Percentiles rank a stretch among this genome's conserved stretches.
Conservation (phyloP, 2,888 invertebrate species). For the Argyra leucocephala region DNA sequence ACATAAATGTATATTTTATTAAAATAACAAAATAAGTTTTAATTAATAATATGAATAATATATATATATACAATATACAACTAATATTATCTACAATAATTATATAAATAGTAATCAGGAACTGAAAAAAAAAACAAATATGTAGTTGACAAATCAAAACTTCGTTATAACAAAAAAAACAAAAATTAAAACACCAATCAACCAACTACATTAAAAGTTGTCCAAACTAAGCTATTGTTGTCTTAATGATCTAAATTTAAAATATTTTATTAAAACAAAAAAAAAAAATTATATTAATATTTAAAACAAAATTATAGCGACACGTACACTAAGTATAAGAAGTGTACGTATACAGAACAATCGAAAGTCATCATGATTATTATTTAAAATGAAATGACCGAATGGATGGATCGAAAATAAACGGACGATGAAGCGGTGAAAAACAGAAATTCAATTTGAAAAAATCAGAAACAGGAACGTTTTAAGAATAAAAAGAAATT, state of each 20-base stretch:
- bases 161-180: not conserved
- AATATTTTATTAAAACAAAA: not conserved
- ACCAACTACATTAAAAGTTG: constrained; percentile 1
- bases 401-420: no score
- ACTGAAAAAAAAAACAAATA: not conserved
- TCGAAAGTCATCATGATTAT: no score
- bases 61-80: not conserved
- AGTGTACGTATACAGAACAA: no score
- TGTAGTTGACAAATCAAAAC: not conserved
- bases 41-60: not conserved
- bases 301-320: no score
- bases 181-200: not conserved
- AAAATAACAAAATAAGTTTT: not conserved
- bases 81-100: no score
- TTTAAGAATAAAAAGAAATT: no score
- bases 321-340: no score
- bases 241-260: constrained; percentile 2
- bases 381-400: no score
- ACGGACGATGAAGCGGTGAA: no score
- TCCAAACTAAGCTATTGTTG: not conserved
- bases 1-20: not conserved
- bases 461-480: no score
- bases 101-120: not conserved
- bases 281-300: no score
- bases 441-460: no score